Percentiles rank a stretch among this genome's conserved stretches.
These are phyloP conservation scores for Ctena decussata DNA, from an alignment of 2,888 invertebrate genomes.

Conservation along the genomic window DNA sequence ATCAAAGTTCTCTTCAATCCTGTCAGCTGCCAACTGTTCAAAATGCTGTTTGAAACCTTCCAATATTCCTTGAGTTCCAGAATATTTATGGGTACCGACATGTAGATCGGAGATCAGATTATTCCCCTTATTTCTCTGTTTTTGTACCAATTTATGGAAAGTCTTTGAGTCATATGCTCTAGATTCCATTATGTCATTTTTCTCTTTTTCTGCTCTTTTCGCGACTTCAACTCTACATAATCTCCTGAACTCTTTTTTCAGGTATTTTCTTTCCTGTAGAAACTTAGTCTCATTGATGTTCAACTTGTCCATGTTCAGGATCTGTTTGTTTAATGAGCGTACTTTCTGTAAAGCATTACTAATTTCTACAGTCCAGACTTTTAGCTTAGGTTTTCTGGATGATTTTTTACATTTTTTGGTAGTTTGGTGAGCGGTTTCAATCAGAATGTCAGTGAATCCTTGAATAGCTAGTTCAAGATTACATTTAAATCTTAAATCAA, in stretches of 20 bases:
- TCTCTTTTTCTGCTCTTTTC: no score
- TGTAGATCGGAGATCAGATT: neutral
- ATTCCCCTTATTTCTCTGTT: neutral
- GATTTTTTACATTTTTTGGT: neutral
- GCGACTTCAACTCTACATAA: no score
- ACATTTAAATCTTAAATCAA: neutral
- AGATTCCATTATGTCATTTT: neutral
- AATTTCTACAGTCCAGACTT: neutral
- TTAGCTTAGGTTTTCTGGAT: slow-evolving; percentile 12
- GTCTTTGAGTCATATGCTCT: neutral
- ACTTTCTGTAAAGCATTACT: no score
- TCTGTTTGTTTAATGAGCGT: neutral
- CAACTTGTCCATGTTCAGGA: no score
- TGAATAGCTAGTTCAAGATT: neutral
- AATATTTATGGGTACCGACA: neutral
- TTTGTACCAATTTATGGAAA: neutral
- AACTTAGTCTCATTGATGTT: no score
- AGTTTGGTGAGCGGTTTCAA: no score
- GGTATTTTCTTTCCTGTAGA: no score
- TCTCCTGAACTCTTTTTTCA: neutral
- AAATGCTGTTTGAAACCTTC: slow-evolving; percentile 5
- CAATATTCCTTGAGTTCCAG: neutral
- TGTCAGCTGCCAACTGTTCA: neutral
- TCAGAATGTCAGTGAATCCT: no score
- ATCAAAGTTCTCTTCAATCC: neutral